These are phyloP conservation scores for Euwallacea similis DNA, from an alignment of 1,140 invertebrate genomes.

Conservation along the genomic window DNA sequence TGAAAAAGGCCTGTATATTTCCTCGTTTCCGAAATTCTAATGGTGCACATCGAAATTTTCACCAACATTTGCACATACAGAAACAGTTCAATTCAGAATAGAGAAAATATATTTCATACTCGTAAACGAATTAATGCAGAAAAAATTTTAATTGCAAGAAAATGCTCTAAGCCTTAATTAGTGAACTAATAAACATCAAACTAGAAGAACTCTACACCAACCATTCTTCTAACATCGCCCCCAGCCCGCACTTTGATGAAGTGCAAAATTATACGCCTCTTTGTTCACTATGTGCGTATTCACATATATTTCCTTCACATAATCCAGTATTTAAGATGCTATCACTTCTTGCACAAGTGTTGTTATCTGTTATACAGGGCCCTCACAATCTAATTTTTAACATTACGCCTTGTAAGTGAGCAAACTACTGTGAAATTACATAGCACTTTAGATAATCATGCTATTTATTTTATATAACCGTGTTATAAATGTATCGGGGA, in stretches of 20 bases:
- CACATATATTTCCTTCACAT: constrained; percentile 17
- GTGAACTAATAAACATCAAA: background rate
- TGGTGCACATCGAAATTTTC: too few relatives aligned
- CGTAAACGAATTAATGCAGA: too few relatives aligned
- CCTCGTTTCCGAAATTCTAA: too few relatives aligned
- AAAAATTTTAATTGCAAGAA: too few relatives aligned
- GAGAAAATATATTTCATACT: too few relatives aligned
- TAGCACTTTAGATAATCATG: constrained; percentile 23
- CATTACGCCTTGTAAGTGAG: constrained; percentile 9
- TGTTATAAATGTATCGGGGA: background rate
- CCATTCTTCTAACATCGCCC: constrained; percentile 24
- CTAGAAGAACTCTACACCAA: constrained; percentile 28
- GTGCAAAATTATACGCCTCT: constrained; percentile 34
- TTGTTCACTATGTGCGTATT: constrained; percentile 27
- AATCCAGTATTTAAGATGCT: constrained; percentile 28
- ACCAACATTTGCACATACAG: too few relatives aligned
- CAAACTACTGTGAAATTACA: constrained; percentile 29
- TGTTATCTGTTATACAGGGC: constrained; percentile 18
- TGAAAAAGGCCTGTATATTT: too few relatives aligned
- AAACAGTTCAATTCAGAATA: too few relatives aligned
- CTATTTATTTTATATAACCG: constrained; percentile 21
- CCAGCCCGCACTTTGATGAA: constrained; percentile 26
- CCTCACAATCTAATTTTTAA: constrained; percentile 23
- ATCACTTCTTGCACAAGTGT: constrained; percentile 21
- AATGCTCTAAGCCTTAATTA: too few relatives aligned